phyloP scores from a whole-genome alignment of 2,888 invertebrate species.

The Drosophila mimica region DNA sequence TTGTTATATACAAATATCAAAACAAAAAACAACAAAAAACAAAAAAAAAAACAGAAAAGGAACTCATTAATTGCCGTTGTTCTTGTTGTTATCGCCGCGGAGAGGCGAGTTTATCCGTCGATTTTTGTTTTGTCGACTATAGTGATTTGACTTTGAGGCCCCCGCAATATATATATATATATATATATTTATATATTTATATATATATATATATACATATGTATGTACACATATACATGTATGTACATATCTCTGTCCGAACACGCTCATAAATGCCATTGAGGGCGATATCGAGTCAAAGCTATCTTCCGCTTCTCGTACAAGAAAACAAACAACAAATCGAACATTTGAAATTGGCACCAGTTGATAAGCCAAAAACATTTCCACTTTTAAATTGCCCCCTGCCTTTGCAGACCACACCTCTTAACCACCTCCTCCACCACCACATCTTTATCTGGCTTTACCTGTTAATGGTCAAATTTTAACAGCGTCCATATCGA shows the following conservation, averaged over 20 bases:
- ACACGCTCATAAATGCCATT: slow-evolving; percentile 36
- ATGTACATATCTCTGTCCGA: neutral
- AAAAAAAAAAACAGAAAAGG: slow-evolving; percentile 4
- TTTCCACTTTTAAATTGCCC: slow-evolving; percentile 12
- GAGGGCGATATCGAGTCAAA: slow-evolving; percentile 34
- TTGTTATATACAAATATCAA: slow-evolving; percentile 54
- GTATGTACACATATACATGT: neutral
- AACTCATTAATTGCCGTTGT: slow-evolving; percentile 41
- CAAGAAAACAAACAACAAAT: slow-evolving; percentile 4
- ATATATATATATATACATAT: neutral
- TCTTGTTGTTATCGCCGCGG: slow-evolving; percentile 31
- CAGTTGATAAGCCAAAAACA: slow-evolving; percentile 37
- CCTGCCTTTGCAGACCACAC: neutral
- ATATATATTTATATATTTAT: neutral
- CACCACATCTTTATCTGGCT: neutral
- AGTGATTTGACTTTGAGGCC: slow-evolving; percentile 21
- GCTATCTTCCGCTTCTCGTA: slow-evolving; percentile 27
- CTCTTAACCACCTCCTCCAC: neutral
- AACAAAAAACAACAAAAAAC: neutral
- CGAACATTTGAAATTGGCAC: slow-evolving; percentile 38
- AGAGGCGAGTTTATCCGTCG: neutral
- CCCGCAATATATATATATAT: neutral
- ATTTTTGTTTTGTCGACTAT: slow-evolving; percentile 6
- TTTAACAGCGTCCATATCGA: neutral
- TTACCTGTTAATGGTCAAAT: neutral